Conservation (phyloP, 2,888 invertebrate species). For the Ichneumoninae sp. region DNA sequence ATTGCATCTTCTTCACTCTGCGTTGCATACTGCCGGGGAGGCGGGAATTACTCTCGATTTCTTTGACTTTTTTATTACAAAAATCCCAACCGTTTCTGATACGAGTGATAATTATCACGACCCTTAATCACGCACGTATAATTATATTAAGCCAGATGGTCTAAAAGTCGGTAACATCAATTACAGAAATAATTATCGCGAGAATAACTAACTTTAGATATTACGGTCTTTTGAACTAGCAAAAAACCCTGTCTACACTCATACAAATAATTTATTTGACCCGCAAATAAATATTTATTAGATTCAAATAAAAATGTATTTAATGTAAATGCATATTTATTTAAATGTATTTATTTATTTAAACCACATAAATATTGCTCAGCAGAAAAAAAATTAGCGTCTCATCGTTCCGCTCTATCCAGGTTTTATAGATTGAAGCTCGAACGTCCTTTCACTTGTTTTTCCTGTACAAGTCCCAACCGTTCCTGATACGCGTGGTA, state of each 20-base stretch:
- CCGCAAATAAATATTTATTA: no score
- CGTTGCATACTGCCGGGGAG: not conserved
- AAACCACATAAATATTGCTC: not conserved
- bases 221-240: not conserved
- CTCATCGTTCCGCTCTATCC: slow-evolving; percentile 75
- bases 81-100: slow-evolving; percentile 11
- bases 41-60: slow-evolving; percentile 45
- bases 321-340: no score
- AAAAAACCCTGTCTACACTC: not conserved
- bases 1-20: slow-evolving; percentile 35
- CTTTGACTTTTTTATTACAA: not conserved
- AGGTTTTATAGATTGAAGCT: slow-evolving; percentile 76
- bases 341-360: no score
- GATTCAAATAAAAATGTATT: no score
- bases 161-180: not conserved
- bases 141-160: not conserved
- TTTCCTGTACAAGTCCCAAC: not conserved
- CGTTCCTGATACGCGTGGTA: slow-evolving; percentile 14
- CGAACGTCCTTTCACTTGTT: slow-evolving; percentile 2
- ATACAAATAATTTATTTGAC: no score
- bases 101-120: slow-evolving; percentile 25
- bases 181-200: not conserved
- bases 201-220: not conserved
- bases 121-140: slow-evolving; percentile 1
- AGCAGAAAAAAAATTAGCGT: slow-evolving; percentile 78